A percentile compares a stretch with the other conserved stretches of the same genome.
phyloP scores from a whole-genome alignment of 2,113 vertebrate species.

The Callipepla squamata region DNA sequence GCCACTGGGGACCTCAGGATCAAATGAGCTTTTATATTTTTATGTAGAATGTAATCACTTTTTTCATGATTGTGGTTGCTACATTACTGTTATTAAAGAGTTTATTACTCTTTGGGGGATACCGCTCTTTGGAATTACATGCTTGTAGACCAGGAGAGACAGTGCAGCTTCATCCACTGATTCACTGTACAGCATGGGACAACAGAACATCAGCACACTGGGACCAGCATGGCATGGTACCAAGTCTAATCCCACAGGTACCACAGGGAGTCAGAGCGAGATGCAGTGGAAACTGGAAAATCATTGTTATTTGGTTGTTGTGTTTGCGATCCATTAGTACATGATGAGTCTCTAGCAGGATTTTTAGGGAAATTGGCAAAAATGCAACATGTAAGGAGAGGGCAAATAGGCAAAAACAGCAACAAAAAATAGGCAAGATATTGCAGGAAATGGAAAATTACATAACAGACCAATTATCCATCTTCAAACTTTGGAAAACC shows the following conservation, averaged over 20 bases:
- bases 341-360: neutral
- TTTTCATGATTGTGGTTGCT: constrained; percentile 79
- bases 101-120: constrained; percentile 79
- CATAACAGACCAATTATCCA: neutral
- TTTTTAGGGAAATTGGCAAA: constrained; percentile 11
- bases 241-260: neutral
- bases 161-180: constrained; percentile 33
- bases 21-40: constrained; percentile 87
- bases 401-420: neutral
- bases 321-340: neutral
- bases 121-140: constrained; percentile 57
- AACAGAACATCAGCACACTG: neutral
- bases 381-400: neutral
- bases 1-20: constrained; percentile 75
- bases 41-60: constrained; percentile 83
- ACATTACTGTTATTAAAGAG: constrained; percentile 79
- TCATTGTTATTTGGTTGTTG: neutral
- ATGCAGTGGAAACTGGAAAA: neutral
- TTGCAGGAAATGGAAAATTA: constrained; percentile 33
- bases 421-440: neutral
- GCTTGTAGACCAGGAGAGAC: constrained; percentile 58
- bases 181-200: constrained; percentile 13
- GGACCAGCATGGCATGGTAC: neutral
- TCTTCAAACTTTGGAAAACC: constrained; percentile 1
- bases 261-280: neutral